Conservation (phyloP, 1,140 invertebrate species). For the honey bee (Apis mellifera) region DNA sequence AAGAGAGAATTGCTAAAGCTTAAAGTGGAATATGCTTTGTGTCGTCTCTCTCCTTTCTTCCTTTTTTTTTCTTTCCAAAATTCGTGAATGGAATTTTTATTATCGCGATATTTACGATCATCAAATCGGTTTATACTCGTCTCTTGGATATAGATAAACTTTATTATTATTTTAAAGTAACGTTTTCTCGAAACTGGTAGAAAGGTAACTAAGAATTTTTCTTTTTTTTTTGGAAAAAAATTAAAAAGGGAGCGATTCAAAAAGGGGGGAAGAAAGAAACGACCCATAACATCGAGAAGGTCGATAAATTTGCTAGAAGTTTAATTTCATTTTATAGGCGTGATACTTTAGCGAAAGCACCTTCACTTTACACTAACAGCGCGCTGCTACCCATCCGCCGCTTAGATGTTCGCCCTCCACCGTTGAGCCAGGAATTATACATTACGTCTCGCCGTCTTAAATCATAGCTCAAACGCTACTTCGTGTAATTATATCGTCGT, state of each 20-base stretch:
- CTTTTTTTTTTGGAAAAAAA: constrained; percentile 13
- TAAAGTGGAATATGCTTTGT: too few relatives aligned
- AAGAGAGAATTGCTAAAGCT: too few relatives aligned
- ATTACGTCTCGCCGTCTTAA: constrained; percentile 58
- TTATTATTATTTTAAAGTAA: too few relatives aligned
- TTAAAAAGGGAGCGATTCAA: constrained; percentile 22
- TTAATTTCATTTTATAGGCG: constrained; percentile 77
- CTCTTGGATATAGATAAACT: too few relatives aligned
- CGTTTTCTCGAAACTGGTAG: too few relatives aligned
- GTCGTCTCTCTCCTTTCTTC: too few relatives aligned
- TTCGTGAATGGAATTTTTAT: too few relatives aligned
- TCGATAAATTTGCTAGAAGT: constrained; percentile 73
- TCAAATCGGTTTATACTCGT: too few relatives aligned
- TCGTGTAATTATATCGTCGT: constrained; percentile 69
- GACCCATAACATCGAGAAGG: constrained; percentile 44
- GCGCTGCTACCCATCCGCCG: constrained; percentile 39
- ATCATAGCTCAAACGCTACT: constrained; percentile 59
- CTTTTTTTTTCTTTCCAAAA: too few relatives aligned
- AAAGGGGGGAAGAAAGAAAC: background rate
- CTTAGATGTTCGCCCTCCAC: constrained; percentile 21
- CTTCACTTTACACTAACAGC: constrained; percentile 69
- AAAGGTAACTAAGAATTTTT: too few relatives aligned
- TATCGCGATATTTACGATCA: too few relatives aligned
- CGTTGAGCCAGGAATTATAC: constrained; percentile 63
- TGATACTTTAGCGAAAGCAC: constrained; percentile 72